Evolutionary conservation across 2,797 vertebrate species (phyloP), one percentile per base, ranked within the genome.

Genomic region (Clarias fuscus): DNA sequence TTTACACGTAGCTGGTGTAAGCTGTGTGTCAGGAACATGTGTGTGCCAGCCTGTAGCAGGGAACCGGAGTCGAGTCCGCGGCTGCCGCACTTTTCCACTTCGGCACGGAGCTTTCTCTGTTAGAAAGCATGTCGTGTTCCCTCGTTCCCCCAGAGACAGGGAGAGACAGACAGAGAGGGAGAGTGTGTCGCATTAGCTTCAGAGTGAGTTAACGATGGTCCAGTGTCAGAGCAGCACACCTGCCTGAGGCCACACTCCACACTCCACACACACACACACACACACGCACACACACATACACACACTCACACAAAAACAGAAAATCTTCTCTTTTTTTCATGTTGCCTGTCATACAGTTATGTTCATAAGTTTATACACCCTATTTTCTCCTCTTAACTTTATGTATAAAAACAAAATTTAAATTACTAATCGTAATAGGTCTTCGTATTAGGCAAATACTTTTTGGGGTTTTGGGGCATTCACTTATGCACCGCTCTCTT

Each of bases 121-220:
- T 85, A 83, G 82, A 87, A 84, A 84, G 22, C 58, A 80, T 58
- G 11, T 82, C 84, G 84, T 86, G 59, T 62, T 67, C 30, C 71
- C 77, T 90, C 81, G 4, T 43, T 78, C 61, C 64, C 65, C 48
- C 37, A 77, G 37, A 83, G 64, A 62, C 65, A 30, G 67, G 48
- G 71, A 72, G 70, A 72, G 13, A 58, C 53, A 33, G 48, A 77
- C 53, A 77, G 75, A 58, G 75, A 48, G 27, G 5, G 56, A 37
- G 30, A 7, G 58, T 1, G 56, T 22, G 76, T 61, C 27, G 64
- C 56, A 62, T 72, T 79, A 78, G 83, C 64, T 77, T 85, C 15
- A 84, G 81, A 83, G 82, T 48, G 61, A 48, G 13, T 33, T 83
- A 85, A 85, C 53, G 53, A 85, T 72, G 40, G 71, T 17, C 79